Conservation (phyloP, 2,888 invertebrate genomes). For the Trilocha varians region DNA sequence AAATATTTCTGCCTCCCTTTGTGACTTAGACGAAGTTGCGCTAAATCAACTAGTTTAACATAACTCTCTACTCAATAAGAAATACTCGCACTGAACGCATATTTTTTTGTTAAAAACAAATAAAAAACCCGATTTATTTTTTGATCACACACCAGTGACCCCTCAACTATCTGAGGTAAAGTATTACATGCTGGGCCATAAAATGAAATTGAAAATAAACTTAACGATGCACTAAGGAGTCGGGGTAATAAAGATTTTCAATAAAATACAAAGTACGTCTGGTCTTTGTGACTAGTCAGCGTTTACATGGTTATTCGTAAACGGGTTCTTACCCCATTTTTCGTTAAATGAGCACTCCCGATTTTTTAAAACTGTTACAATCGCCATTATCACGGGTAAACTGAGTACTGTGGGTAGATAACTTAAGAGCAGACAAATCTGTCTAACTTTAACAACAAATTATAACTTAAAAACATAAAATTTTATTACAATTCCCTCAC, state of each 20-base stretch:
- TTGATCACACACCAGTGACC: neutral
- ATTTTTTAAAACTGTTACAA: no score
- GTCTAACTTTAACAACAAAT: no score
- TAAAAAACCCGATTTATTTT: neutral
- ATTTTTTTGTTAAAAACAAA: neutral
- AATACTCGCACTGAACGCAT: neutral
- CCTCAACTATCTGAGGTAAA: neutral
- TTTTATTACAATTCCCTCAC: no score
- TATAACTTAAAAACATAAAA: no score
- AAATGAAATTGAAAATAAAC: conserved; percentile 10
- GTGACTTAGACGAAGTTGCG: no score
- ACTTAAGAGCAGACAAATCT: no score
- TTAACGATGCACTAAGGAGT: conserved; percentile 9
- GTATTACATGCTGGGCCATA: conserved; percentile 6
- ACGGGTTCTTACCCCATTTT: no score
- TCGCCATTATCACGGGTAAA: no score
- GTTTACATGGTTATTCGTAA: neutral
- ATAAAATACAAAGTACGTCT: conserved; percentile 13
- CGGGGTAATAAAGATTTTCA: conserved; percentile 13
- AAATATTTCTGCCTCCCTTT: no score
- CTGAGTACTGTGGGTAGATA: no score
- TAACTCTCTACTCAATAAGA: neutral
- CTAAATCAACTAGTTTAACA: conserved; percentile 20
- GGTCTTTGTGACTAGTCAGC: conserved; percentile 5
- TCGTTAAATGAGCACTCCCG: no score